Conservation (phyloP, 2,888 invertebrate genomes). For the Meloe dianella region DNA sequence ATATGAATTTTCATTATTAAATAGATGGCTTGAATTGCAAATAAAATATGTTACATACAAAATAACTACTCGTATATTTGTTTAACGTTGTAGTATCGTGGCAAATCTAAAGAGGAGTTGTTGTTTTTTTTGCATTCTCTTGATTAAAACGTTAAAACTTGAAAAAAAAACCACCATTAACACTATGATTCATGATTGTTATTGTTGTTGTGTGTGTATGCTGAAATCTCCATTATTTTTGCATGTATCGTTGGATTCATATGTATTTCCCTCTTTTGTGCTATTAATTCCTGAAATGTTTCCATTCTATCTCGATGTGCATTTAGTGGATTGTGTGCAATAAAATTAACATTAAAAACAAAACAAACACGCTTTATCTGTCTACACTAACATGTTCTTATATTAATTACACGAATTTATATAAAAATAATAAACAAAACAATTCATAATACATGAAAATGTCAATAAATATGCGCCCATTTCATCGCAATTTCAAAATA, state of each 20-base stretch:
- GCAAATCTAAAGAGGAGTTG: not conserved
- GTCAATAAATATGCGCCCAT: too few species aligned
- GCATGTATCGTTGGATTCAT: too few species aligned
- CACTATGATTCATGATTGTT: slow-evolving; percentile 23
- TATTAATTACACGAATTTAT: too few species aligned
- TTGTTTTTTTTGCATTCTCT: slow-evolving; percentile 24
- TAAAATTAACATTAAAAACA: not conserved
- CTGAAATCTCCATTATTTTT: not conserved
- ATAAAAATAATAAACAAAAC: too few species aligned
- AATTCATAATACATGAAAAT: too few species aligned
- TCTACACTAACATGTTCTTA: too few species aligned
- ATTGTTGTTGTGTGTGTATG: not conserved
- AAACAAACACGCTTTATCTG: not conserved
- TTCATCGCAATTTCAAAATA: too few species aligned
- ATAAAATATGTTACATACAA: too few species aligned
- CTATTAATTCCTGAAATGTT: slow-evolving; percentile 19
- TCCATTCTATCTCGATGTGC: slow-evolving; percentile 18
- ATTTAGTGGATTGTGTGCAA: not conserved
- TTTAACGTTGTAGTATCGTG: slow-evolving; percentile 11
- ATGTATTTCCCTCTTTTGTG: slow-evolving; percentile 13
- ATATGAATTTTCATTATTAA: too few species aligned
- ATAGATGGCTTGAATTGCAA: too few species aligned
- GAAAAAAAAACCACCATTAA: slow-evolving; percentile 26
- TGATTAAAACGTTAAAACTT: slow-evolving; percentile 24
- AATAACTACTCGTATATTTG: slow-evolving; percentile 21